These are phyloP conservation scores for Arctia plantaginis DNA, from an alignment of 2,888 invertebrate species.

Conservation along the genomic window DNA sequence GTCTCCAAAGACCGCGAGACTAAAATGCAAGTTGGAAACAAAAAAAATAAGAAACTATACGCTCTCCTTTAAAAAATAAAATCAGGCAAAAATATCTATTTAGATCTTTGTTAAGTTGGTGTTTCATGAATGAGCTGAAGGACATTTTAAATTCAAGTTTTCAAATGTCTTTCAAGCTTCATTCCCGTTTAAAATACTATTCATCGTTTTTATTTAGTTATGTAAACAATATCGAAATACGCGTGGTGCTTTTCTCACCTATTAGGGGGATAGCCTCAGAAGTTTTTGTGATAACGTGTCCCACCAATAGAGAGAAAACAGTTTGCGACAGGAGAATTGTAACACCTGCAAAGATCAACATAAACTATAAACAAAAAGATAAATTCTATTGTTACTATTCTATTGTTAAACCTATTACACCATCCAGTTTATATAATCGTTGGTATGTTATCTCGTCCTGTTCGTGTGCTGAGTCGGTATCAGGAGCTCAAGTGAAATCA, in stretches of 20 bases:
- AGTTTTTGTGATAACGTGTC: conserved; percentile 99
- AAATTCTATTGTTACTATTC: conserved; percentile 65
- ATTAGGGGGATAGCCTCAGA: conserved; percentile 99
- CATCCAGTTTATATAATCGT: conserved; percentile 59
- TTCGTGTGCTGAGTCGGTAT: conserved; percentile 83
- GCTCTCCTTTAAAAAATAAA: conserved; percentile 63
- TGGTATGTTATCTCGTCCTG: conserved; percentile 65
- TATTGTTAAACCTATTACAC: conserved; percentile 58
- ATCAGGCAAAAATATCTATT: conserved; percentile 79
- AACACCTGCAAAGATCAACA: conserved; percentile 96
- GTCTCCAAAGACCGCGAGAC: conserved; percentile 63
- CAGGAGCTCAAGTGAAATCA: conserved; percentile 82
- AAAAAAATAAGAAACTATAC: conserved; percentile 69
- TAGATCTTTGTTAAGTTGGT: conserved; percentile 72
- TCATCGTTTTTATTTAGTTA: conserved; percentile 57
- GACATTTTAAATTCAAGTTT: conserved; percentile 70
- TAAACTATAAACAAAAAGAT: conserved; percentile 76
- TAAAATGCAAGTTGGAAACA: conserved; percentile 75
- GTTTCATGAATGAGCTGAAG: conserved; percentile 73
- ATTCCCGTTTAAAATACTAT: conserved; percentile 65
- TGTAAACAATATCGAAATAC: conserved; percentile 55
- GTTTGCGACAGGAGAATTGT: conserved; percentile 99
- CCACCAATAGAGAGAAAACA: conserved; percentile 99
- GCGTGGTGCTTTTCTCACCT: conserved; percentile 89
- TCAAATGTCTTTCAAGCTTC: conserved; percentile 75